Conservation (phyloP, 1,140 invertebrate genomes). For the Pomacea maculata region DNA sequence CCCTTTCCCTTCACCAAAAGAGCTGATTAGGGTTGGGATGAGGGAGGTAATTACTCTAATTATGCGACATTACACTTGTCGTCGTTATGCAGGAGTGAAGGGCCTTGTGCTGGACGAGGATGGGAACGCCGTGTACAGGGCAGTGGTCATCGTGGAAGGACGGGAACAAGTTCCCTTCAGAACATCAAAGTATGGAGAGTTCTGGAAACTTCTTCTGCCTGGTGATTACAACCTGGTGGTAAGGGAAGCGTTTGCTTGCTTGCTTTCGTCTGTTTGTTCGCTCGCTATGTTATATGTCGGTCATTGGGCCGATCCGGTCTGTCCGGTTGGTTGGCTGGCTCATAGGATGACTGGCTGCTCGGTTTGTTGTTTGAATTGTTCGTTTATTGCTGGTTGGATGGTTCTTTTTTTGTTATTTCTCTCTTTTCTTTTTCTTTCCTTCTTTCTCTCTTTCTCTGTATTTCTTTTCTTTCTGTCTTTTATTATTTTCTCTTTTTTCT, state of each 20-base stretch:
- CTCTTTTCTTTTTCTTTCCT: too few relatives aligned
- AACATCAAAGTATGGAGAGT: constrained; percentile 47
- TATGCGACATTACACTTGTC: neutral
- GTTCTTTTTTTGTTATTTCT: too few relatives aligned
- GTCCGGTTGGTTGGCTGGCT: neutral
- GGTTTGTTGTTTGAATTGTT: neutral
- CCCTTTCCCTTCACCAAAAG: too few relatives aligned
- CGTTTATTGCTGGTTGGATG: too few relatives aligned
- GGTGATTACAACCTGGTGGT: constrained; percentile 37
- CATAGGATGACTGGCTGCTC: neutral
- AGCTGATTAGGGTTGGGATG: too few relatives aligned
- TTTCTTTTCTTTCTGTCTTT: too few relatives aligned
- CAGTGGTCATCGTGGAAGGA: constrained; percentile 23
- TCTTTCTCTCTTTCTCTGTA: too few relatives aligned
- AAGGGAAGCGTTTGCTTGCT: neutral
- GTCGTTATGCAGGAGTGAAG: constrained; percentile 40
- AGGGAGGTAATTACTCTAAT: neutral
- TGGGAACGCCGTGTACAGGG: constrained; percentile 13
- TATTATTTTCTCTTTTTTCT: too few relatives aligned
- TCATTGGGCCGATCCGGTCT: neutral
- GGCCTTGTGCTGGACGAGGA: constrained; percentile 34
- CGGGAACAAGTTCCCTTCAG: constrained; percentile 59
- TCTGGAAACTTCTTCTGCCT: constrained; percentile 52
- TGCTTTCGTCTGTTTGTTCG: neutral
- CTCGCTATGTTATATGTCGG: neutral